Percentiles rank a stretch among this genome's conserved stretches.
Conservation (phyloP, 2,113 vertebrate genomes). For the Otolemur garnettii region DNA sequence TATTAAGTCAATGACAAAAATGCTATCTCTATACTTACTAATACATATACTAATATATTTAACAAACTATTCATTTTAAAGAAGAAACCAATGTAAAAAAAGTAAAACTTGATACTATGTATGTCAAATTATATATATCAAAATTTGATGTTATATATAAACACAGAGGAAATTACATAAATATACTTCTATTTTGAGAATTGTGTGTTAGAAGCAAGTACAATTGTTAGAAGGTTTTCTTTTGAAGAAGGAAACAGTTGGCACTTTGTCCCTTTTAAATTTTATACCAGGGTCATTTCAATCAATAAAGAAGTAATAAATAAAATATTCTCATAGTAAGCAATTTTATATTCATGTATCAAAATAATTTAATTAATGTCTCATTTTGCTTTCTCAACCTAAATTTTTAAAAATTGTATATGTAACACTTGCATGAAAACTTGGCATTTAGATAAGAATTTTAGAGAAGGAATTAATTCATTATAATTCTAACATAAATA, state of each 20-base stretch:
- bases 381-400: not conserved
- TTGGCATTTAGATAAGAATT: not conserved
- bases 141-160: not conserved
- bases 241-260: not conserved
- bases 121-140: not conserved
- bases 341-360: not conserved
- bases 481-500: not conserved
- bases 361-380: not conserved
- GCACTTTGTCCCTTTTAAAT: not conserved
- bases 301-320: not conserved
- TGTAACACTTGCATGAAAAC: not conserved
- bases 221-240: not conserved
- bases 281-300: not conserved
- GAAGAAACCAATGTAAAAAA: not conserved
- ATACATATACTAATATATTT: not conserved
- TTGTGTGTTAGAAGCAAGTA: not conserved
- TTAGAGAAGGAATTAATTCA: not conserved
- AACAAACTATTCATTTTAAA: not conserved
- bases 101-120: too few species aligned
- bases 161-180: not conserved
- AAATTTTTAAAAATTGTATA: not conserved
- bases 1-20: not conserved
- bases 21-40: not conserved
- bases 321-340: not conserved
- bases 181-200: not conserved